Evolutionary conservation across 2,888 invertebrate genomes (phyloP).

Genomic region (Lasius platythorax): DNA sequence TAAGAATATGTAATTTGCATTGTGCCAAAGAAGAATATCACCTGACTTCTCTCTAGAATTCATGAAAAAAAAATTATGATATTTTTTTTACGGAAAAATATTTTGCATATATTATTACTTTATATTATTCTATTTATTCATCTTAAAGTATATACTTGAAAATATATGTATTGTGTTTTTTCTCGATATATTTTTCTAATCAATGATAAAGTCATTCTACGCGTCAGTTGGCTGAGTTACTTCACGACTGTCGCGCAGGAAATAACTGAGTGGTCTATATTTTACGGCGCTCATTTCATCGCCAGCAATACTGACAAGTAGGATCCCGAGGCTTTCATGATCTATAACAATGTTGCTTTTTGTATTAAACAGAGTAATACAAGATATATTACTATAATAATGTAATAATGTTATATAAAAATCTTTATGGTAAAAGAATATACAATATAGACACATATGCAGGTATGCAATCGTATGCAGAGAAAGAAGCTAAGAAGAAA

Average conservation of each 20-base stretch:
- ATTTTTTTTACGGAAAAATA: not conserved
- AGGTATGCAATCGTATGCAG: not conserved
- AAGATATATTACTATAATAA: not conserved
- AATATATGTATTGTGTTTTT: not conserved
- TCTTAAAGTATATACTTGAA: constrained; percentile 4
- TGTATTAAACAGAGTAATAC: not conserved
- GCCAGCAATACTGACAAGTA: constrained; percentile 69
- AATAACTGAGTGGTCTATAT: not conserved
- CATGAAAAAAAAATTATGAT: too few species aligned
- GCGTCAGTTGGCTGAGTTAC: not conserved
- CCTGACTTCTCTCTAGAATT: too few species aligned
- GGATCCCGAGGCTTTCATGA: constrained; percentile 68
- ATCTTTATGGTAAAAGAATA: not conserved
- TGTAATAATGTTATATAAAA: not conserved
- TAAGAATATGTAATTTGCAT: too few species aligned
- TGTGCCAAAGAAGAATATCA: too few species aligned
- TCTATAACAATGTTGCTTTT: constrained; percentile 55
- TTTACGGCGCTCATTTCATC: constrained; percentile 36
- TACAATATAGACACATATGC: not conserved
- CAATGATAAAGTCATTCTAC: not conserved
- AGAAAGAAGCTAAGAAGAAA: not conserved
- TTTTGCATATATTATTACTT: not conserved
- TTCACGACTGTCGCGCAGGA: not conserved
- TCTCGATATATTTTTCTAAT: constrained; percentile 7
- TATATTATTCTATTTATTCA: not conserved